Percentiles rank a stretch among this genome's conserved stretches.
phyloP scores from a whole-genome alignment of 2,113 vertebrate species.

The Rhinopomastus cyanomelas region DNA sequence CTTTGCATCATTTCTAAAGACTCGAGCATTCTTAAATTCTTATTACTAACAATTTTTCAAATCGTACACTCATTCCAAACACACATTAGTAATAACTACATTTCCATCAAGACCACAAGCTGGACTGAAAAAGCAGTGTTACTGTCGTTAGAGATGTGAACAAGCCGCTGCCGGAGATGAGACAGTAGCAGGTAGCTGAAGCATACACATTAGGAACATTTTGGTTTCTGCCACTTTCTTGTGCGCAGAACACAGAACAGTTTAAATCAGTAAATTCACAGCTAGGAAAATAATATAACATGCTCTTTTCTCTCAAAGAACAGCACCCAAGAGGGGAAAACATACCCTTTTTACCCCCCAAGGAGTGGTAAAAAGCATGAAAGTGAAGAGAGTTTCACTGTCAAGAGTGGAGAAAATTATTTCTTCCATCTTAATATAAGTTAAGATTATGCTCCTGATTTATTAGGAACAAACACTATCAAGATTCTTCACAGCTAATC shows the following conservation, averaged over 20 bases:
- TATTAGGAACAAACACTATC: background rate
- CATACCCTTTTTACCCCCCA: background rate
- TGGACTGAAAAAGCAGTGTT: background rate
- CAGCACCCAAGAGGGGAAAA: background rate
- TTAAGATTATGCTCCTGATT: background rate
- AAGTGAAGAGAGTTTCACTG: background rate
- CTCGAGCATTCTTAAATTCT: background rate
- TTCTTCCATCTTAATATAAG: background rate
- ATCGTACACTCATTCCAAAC: background rate
- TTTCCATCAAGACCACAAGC: background rate
- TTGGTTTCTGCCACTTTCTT: background rate
- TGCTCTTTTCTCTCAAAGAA: background rate
- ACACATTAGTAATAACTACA: background rate
- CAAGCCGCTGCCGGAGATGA: background rate
- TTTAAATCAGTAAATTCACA: background rate
- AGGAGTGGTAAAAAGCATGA: background rate
- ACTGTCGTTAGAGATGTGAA: background rate
- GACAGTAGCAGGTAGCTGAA: background rate
- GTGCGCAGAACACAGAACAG: background rate
- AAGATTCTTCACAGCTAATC: background rate
- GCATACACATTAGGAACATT: rapidly evolving
- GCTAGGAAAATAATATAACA: background rate
- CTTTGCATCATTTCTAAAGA: background rate
- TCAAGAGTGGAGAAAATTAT: background rate
- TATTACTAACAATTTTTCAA: background rate